Base-by-base conservation (phyloP, 2,888 invertebrate species). In the Tortrix viridana region DNA sequence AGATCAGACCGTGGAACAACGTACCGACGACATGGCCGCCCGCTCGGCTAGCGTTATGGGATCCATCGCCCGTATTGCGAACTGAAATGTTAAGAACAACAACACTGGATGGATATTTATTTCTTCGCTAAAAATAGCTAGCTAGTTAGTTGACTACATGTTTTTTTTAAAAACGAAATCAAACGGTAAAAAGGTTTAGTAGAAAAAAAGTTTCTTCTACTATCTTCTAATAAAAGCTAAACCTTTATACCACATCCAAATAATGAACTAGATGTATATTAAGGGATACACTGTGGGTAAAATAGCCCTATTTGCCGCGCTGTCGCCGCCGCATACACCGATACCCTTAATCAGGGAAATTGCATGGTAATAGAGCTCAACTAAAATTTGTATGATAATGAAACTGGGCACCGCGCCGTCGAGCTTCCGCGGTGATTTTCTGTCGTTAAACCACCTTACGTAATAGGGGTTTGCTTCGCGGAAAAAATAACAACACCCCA, bases 291-390 rank as follows among this genome's bases (percentile, higher is more conserved):
- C 86, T 76, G 84, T 74, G 70, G 67, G 70, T 73, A 76, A 78
- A 80, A 82, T 83, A 79, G 81, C 74, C 81, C 86, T 85, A 88
- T 89, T 89, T 88, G 81, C 86, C 85, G 81, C 80, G 77, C 82
- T 84, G 83, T 83, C 84, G 84, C 85, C 80, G 71, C 74, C 79
- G 77, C 74, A 74, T 74, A 80, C 72, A 73, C 65, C 73, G 75
- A 80, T 78, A 80, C 81, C 81, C 82, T 85, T 87, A 87, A 86
- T 85, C 84, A 84, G 79, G 79, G 75, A 86, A 86, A 88, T 86
- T 84, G 82, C 84, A 81, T 82, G 84, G 81, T 84, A 86, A 86
- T 85, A 81, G 78, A 77, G 79, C 73, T 73, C 73, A 76, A 79
- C 80, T 79, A 80, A 85, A 85, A 82, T 86, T 83, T 86, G 79